phyloP scores from a whole-genome alignment of 2,113 vertebrate genomes.

The Laticauda colubrina region DNA sequence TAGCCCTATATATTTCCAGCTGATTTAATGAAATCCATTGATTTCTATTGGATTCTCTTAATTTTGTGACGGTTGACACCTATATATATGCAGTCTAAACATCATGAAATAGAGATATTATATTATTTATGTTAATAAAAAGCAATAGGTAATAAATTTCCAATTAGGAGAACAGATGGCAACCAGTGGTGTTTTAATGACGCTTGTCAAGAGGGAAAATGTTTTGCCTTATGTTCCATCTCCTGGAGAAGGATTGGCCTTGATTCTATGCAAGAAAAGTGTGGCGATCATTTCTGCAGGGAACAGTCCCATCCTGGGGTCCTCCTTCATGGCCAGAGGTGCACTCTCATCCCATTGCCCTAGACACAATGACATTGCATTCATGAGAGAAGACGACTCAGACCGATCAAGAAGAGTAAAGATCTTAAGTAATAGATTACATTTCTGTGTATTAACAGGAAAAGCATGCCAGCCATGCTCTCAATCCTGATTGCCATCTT shows the following conservation, averaged over 20 bases:
- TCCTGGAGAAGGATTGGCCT: neutral
- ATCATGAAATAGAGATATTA: slow-evolving; percentile 66
- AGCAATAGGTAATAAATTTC: slow-evolving; percentile 66
- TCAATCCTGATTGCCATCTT: neutral
- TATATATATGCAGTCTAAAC: slow-evolving; percentile 69
- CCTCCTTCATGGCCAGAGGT: neutral
- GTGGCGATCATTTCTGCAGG: neutral
- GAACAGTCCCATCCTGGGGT: neutral
- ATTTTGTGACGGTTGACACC: slow-evolving; percentile 66
- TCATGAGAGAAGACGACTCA: neutral
- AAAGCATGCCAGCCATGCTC: neutral
- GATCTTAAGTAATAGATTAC: neutral
- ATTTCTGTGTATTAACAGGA: neutral
- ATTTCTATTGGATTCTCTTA: slow-evolving; percentile 66
- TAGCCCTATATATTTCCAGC: slow-evolving; percentile 47
- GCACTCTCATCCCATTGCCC: neutral
- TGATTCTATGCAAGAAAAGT: neutral
- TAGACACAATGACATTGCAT: neutral
- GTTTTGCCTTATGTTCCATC: slow-evolving; percentile 5
- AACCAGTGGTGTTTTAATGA: slow-evolving; percentile 57
- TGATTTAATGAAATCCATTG: slow-evolving; percentile 57
- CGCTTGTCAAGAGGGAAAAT: slow-evolving; percentile 43
- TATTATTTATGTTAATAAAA: slow-evolving; percentile 73
- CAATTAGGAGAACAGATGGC: slow-evolving; percentile 65
- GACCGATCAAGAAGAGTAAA: neutral